Conservation (phyloP, 2,113 vertebrate species). For the Callipepla californica region DNA sequence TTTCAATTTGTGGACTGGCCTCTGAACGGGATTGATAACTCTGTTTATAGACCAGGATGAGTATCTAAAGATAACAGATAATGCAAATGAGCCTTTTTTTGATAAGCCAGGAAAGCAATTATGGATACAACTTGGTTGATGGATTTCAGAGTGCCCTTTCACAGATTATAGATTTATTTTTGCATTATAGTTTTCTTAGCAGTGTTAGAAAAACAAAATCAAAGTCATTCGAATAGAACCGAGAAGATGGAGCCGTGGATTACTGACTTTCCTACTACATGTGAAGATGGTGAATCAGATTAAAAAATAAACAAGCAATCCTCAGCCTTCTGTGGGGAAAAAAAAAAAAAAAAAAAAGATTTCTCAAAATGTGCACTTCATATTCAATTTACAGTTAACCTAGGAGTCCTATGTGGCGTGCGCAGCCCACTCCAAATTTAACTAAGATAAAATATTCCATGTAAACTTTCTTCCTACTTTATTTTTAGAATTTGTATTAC, state of each 20-base stretch:
- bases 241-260: conserved; percentile 43
- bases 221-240: background rate
- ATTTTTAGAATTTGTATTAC: conserved; percentile 42
- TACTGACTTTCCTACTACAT: conserved; percentile 22
- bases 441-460: conserved; percentile 48
- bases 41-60: conserved; percentile 67
- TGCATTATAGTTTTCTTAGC: conserved; percentile 47
- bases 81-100: conserved; percentile 70
- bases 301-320: conserved; percentile 28
- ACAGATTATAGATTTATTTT: conserved; percentile 39
- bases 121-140: conserved; percentile 53
- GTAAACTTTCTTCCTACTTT: conserved; percentile 7
- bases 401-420: conserved; percentile 25
- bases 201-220: conserved; percentile 61
- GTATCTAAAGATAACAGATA: conserved; percentile 75
- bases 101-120: conserved; percentile 70
- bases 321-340: conserved; percentile 22
- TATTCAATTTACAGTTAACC: conserved; percentile 50
- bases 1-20: conserved; percentile 75
- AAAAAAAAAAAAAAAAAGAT: conserved; percentile 35
- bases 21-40: conserved; percentile 78
- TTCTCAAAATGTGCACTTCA: conserved; percentile 51
- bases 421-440: conserved; percentile 10
- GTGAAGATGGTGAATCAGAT: conserved; percentile 43
- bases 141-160: conserved; percentile 50